A percentile compares a stretch with the other conserved stretches of the same genome.
Conservation (phyloP, 2,888 invertebrate genomes). For the Leptopilina syphax region DNA sequence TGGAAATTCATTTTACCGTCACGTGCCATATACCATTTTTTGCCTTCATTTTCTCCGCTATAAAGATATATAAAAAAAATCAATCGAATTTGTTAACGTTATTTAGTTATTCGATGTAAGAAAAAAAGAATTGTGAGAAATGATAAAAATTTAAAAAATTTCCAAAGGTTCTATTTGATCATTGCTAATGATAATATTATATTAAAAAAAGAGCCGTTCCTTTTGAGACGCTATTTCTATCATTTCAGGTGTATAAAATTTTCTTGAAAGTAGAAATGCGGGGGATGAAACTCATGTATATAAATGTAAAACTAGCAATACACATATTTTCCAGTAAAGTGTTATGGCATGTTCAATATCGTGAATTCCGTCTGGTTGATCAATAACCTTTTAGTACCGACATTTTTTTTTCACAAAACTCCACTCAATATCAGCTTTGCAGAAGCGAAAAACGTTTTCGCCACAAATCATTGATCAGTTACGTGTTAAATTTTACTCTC, state of each 20-base stretch:
- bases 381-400: constrained; percentile 36
- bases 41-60: background rate
- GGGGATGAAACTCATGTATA: background rate
- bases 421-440: constrained; percentile 22
- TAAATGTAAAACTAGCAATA: constrained; percentile 15
- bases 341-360: constrained; percentile 37
- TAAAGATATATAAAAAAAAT: background rate
- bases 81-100: background rate
- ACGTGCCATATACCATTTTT: background rate
- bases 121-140: no score
- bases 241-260: background rate
- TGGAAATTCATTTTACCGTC: constrained; percentile 29
- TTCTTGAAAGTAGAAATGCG: constrained; percentile 9
- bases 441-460: constrained; percentile 28
- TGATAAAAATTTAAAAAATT: no score
- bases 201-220: background rate
- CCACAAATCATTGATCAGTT: constrained; percentile 27
- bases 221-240: background rate
- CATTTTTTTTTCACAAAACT: constrained; percentile 21
- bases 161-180: background rate
- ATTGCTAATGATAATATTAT: background rate
- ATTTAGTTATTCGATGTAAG: background rate
- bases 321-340: constrained; percentile 21
- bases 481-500: constrained; percentile 35
- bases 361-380: constrained; percentile 38